phyloP scores from a whole-genome alignment of 2,888 invertebrate genomes.

The Mesoligia furuncula region DNA sequence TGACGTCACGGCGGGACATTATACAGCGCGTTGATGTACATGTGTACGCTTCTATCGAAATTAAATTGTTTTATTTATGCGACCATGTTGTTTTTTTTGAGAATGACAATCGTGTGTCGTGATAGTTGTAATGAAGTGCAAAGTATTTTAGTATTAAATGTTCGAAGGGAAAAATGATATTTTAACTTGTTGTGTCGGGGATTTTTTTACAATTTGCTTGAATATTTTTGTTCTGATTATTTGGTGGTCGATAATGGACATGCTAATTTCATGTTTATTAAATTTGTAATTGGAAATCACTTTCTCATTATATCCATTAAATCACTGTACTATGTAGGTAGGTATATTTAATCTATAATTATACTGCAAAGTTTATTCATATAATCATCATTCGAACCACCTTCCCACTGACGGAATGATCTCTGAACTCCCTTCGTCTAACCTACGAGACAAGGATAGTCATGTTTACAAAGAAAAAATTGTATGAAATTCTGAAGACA shows the following conservation, averaged over 20 bases:
- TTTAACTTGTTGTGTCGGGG: slow-evolving; percentile 27
- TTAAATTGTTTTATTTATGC: slow-evolving; percentile 58
- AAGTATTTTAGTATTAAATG: slow-evolving; percentile 37
- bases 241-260: slow-evolving; percentile 24
- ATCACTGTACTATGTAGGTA: not conserved
- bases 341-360: not conserved
- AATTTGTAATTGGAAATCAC: not conserved
- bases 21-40: slow-evolving; percentile 60
- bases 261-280: not conserved
- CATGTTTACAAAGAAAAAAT: not conserved
- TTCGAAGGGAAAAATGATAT: slow-evolving; percentile 23
- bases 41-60: slow-evolving; percentile 42
- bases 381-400: not conserved
- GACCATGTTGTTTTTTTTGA: slow-evolving; percentile 19
- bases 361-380: not conserved
- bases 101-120: slow-evolving; percentile 24
- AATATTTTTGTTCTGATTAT: not conserved
- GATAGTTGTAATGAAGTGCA: slow-evolving; percentile 36
- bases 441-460: not conserved
- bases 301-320: not conserved
- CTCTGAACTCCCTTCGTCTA: not conserved
- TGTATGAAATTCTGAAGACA: not conserved
- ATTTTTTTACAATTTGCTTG: slow-evolving; percentile 23
- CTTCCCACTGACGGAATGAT: not conserved
- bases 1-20: slow-evolving; percentile 77